These are phyloP conservation scores for Sinonovacula constricta DNA, from an alignment of 1,140 invertebrate genomes.

Conservation along the genomic window DNA sequence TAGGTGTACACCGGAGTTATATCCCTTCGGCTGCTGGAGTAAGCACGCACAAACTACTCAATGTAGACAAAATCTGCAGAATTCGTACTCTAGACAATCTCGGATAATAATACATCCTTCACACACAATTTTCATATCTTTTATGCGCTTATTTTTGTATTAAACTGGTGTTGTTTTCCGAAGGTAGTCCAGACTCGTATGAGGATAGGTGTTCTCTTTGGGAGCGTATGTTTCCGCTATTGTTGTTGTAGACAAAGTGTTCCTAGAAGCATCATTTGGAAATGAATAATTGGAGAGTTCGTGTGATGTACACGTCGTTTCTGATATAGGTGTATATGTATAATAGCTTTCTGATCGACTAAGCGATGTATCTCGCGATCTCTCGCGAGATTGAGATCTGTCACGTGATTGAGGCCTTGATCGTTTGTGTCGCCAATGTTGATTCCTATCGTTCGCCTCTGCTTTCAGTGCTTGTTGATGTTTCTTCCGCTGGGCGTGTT, in stretches of 20 bases:
- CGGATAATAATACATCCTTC: no score
- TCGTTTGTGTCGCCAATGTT: slow-evolving; percentile 61
- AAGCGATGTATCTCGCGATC: slow-evolving; percentile 73
- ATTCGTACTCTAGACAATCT: no score
- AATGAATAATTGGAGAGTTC: slow-evolving; percentile 77
- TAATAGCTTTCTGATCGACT: slow-evolving; percentile 76
- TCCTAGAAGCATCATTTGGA: slow-evolving; percentile 71
- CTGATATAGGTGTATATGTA: slow-evolving; percentile 77
- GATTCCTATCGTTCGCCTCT: slow-evolving; percentile 62
- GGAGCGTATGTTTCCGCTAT: slow-evolving; percentile 71
- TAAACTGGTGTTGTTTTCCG: slow-evolving; percentile 70
- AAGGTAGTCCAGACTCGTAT: slow-evolving; percentile 64
- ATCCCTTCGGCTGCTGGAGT: no score
- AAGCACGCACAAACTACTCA: no score
- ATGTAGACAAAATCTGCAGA: no score
- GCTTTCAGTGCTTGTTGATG: slow-evolving; percentile 69
- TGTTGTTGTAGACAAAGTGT: slow-evolving; percentile 75
- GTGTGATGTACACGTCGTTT: slow-evolving; percentile 69
- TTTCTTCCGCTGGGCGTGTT: slow-evolving; percentile 75
- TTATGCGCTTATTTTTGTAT: no score
- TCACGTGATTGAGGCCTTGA: slow-evolving; percentile 66
- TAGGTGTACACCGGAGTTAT: no score
- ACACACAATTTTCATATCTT: no score
- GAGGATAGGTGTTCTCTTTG: slow-evolving; percentile 42
- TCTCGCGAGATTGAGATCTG: slow-evolving; percentile 69